phyloP scores from a whole-genome alignment of 2,888 invertebrate species.

The Capitulum mitella region DNA sequence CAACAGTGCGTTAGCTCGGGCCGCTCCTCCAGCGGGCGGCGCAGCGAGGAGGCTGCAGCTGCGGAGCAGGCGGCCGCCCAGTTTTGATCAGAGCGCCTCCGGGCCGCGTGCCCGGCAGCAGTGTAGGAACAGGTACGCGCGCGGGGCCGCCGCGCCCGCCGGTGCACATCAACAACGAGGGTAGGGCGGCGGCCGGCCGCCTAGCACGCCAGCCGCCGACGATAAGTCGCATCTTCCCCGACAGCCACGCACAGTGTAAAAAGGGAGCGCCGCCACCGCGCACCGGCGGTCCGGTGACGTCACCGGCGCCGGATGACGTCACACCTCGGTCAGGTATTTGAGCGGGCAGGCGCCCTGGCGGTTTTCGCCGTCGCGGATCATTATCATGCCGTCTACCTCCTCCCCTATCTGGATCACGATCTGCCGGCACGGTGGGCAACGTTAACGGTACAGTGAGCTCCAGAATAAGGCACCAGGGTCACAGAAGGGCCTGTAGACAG shows the following conservation, averaged over 20 bases:
- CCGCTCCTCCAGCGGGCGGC: too few relatives aligned
- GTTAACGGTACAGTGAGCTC: too few relatives aligned
- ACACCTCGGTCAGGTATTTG: constrained; percentile 90
- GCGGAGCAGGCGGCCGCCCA: too few relatives aligned
- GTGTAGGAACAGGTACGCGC: too few relatives aligned
- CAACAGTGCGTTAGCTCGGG: too few relatives aligned
- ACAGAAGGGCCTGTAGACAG: too few relatives aligned
- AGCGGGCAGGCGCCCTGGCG: constrained; percentile 89
- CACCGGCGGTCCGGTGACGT: not conserved
- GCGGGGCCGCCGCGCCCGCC: too few relatives aligned
- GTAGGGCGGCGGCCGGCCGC: too few relatives aligned
- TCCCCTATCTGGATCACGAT: constrained; percentile 88
- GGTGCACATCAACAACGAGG: not conserved
- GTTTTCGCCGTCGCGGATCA: constrained; percentile 86
- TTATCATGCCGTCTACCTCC: constrained; percentile 86
- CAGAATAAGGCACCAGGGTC: too few relatives aligned
- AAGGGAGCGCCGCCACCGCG: not conserved
- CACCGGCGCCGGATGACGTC: constrained; percentile 45
- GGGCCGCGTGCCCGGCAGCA: too few relatives aligned
- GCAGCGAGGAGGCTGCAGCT: too few relatives aligned
- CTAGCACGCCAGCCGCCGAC: not conserved
- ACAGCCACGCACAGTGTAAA: not conserved
- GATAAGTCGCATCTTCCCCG: not conserved
- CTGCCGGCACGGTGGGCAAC: constrained; percentile 42
- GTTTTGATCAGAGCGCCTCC: too few relatives aligned